Percentiles rank a stretch among this genome's conserved stretches.
Evolutionary conservation across 2,888 invertebrate species (phyloP).

Genomic region (Drosophila cracens): DNA sequence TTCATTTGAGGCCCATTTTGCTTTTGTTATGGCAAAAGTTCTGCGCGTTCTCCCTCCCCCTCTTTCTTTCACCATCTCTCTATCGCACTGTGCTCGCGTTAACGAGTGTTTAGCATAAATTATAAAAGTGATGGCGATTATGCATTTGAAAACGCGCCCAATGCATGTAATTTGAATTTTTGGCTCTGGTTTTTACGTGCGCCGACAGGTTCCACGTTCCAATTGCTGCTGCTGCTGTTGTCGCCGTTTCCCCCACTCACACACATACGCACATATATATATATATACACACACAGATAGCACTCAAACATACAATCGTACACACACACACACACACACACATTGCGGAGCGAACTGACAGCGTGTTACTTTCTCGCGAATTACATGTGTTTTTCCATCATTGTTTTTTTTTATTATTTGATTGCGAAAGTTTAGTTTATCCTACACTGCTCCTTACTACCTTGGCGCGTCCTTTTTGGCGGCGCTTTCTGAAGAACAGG

Average conservation of each 20-base stretch:
- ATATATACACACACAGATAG: constrained; percentile 1
- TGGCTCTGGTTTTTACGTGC: constrained; percentile 75
- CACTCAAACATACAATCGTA: constrained; percentile 44
- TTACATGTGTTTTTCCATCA: constrained; percentile 77
- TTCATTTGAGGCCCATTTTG: constrained; percentile 31
- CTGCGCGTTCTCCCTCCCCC: constrained; percentile 21
- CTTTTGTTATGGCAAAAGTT: constrained; percentile 52
- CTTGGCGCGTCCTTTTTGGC: constrained; percentile 46
- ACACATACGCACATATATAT: constrained; percentile 24
- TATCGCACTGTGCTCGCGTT: not conserved
- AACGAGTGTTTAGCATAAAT: constrained; percentile 67
- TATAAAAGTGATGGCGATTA: constrained; percentile 65
- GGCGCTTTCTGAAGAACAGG: constrained; percentile 34
- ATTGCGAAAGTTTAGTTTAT: constrained; percentile 23
- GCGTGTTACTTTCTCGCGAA: constrained; percentile 81
- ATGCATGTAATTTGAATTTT: constrained; percentile 76
- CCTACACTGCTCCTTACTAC: constrained; percentile 3
- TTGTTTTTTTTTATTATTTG: constrained; percentile 19
- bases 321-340: constrained; percentile 32
- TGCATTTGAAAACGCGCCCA: constrained; percentile 74
- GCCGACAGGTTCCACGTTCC: constrained; percentile 75
- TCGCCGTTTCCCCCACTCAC: constrained; percentile 50
- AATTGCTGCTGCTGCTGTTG: constrained; percentile 51
- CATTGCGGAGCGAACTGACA: constrained; percentile 70
- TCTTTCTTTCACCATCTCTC: not conserved